These are phyloP conservation scores for Bombus affinis DNA, from an alignment of 1,140 invertebrate genomes.

Conservation along the genomic window DNA sequence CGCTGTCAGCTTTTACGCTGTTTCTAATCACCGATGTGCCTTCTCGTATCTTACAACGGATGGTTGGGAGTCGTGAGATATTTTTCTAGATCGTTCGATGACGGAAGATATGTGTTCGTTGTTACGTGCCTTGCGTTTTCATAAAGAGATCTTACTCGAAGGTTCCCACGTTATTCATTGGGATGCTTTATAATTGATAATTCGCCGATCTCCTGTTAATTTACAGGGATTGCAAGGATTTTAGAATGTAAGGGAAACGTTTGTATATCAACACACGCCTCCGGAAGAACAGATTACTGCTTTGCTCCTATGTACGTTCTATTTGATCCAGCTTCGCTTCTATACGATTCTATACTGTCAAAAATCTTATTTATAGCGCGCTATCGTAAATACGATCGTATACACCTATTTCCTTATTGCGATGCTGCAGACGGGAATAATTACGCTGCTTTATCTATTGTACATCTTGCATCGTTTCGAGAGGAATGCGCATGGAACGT, in stretches of 20 bases:
- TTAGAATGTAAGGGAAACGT: neutral
- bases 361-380: conserved; percentile 1
- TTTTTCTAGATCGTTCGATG: neutral
- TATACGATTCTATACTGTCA: neutral
- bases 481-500: neutral
- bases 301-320: conserved; percentile 23
- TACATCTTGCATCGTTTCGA: neutral
- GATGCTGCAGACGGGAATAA: neutral
- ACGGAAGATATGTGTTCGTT: neutral
- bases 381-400: too few relatives aligned
- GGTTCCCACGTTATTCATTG: neutral
- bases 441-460: neutral
- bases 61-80: neutral
- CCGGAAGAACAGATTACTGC: neutral
- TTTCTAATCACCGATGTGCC: conserved; percentile 19
- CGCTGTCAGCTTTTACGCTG: neutral
- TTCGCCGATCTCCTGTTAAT: neutral
- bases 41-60: neutral
- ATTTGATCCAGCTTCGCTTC: neutral
- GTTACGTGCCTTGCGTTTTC: neutral
- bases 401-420: too few relatives aligned
- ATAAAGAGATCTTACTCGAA: neutral
- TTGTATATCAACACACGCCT: too few relatives aligned
- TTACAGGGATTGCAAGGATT: neutral
- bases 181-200: neutral